A percentile compares a stretch with the other conserved stretches of the same genome.
Conservation (phyloP, 2,113 vertebrate species). For the Xenus cinereus region DNA sequence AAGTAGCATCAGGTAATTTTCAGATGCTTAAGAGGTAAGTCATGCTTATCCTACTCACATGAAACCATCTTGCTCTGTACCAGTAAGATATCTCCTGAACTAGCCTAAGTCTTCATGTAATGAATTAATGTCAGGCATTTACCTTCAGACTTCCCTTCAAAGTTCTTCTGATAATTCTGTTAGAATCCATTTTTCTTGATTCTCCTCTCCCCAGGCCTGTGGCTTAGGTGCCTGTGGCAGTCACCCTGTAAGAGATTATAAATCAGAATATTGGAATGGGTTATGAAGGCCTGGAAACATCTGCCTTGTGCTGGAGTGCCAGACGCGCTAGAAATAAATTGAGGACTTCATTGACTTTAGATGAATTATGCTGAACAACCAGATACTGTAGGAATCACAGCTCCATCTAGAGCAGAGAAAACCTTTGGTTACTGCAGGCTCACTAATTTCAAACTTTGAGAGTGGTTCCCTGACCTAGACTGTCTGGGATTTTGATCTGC, state of each 20-base stretch:
- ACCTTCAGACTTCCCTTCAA: background rate
- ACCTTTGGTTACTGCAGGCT: background rate
- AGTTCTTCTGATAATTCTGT: background rate
- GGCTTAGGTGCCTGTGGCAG: background rate
- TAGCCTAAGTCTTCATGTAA: background rate
- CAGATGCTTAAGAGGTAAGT: background rate
- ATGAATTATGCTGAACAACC: background rate
- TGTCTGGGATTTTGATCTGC: background rate
- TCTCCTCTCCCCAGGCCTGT: background rate
- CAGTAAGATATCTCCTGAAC: background rate
- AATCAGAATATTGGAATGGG: conserved; percentile 23
- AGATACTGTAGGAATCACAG: background rate
- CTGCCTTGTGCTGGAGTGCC: background rate
- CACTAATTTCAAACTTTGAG: background rate
- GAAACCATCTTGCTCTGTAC: background rate
- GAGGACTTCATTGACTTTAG: background rate
- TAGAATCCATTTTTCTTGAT: conserved; percentile 6
- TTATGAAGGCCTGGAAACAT: background rate
- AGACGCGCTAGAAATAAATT: background rate
- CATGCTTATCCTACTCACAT: background rate
- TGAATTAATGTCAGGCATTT: background rate
- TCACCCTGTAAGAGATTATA: background rate
- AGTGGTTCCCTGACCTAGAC: background rate
- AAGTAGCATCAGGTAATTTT: background rate
- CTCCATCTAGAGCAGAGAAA: background rate